phyloP scores from a whole-genome alignment of 2,113 vertebrate genomes.

The Jaculus jaculus region DNA sequence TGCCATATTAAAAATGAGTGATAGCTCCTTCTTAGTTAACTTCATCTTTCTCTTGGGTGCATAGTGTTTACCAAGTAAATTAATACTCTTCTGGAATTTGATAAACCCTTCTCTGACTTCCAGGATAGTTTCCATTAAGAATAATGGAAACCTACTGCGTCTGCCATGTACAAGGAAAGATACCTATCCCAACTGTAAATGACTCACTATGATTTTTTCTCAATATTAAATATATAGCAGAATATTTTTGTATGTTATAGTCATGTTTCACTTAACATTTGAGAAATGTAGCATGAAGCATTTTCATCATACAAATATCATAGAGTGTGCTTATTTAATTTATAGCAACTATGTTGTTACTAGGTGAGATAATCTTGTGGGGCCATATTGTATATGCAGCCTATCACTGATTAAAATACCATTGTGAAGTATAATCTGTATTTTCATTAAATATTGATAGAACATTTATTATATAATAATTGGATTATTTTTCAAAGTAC shows the following conservation, averaged over 20 bases:
- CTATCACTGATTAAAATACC: background rate
- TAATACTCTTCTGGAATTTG: background rate
- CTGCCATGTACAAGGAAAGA: background rate
- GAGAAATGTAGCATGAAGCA: background rate
- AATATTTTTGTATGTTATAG: background rate
- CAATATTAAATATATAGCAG: slow-evolving; percentile 4
- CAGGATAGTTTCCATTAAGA: background rate
- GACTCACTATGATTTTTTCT: slow-evolving; percentile 1
- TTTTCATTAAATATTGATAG: slow-evolving; percentile 22
- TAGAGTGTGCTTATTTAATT: background rate
- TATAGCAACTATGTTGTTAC: background rate
- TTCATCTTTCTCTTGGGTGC: background rate
- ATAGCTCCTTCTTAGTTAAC: background rate
- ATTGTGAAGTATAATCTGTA: background rate
- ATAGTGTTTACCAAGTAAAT: background rate
- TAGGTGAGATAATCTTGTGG: background rate
- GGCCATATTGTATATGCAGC: background rate
- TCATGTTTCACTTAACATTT: background rate
- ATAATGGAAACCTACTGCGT: background rate
- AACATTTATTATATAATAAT: background rate
- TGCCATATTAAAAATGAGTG: background rate
- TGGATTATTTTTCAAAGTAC: slow-evolving; percentile 80
- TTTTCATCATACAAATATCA: background rate
- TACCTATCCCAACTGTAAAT: background rate
- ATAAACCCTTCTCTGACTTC: slow-evolving; percentile 19